Percentiles rank a stretch among this genome's conserved stretches.
Evolutionary conservation across 2,888 invertebrate species (phyloP).

Genomic region (Polydrusus tereticollis): DNA sequence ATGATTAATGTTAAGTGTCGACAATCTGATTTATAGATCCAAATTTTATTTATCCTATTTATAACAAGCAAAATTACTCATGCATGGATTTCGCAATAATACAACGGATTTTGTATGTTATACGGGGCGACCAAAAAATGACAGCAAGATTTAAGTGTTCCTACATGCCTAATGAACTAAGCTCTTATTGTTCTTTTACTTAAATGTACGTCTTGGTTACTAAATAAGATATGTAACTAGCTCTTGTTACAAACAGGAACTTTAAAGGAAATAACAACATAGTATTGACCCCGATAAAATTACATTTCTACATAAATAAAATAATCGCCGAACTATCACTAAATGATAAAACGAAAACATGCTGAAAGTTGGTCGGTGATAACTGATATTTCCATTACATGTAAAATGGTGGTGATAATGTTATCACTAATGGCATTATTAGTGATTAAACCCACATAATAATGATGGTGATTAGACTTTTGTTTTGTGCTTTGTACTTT

Average conservation of each 20-base stretch:
- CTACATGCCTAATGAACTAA: no score
- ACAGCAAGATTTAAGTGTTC: no score
- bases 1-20: no score
- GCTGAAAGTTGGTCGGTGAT: constrained; percentile 57
- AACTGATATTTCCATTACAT: constrained; percentile 61
- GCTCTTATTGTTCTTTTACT: no score
- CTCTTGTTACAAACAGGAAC: background rate
- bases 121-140: no score
- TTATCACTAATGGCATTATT: constrained; percentile 60
- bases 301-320: constrained; percentile 25
- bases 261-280: background rate
- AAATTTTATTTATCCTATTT: no score
- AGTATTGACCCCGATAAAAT: constrained; percentile 17
- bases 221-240: background rate
- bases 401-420: constrained; percentile 61
- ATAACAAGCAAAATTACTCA: no score
- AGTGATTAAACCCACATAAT: constrained; percentile 62
- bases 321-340: constrained; percentile 6
- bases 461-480: constrained; percentile 40
- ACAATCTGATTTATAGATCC: no score
- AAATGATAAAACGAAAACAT: constrained; percentile 43
- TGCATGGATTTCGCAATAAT: no score
- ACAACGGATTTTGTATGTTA: no score
- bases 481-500: constrained; percentile 34
- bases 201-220: background rate